phyloP scores from a whole-genome alignment of 1,140 invertebrate species.

The Nasonia vitripennis region DNA sequence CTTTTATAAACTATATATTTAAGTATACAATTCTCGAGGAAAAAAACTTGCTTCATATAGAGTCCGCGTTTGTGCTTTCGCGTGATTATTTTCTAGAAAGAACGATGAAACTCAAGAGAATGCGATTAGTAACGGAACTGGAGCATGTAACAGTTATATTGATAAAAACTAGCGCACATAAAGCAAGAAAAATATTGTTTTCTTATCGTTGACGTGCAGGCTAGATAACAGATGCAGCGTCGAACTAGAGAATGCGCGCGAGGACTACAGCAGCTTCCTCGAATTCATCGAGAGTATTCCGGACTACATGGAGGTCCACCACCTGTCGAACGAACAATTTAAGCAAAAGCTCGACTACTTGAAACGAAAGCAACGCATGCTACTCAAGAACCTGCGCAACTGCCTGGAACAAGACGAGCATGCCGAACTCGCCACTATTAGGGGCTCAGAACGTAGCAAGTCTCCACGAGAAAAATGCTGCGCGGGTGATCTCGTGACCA shows the following conservation, averaged over 20 bases:
- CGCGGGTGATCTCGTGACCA: no score
- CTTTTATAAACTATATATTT: no score
- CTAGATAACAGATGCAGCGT: constrained; percentile 41
- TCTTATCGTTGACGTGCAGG: not conserved
- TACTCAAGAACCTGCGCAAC: constrained; percentile 75
- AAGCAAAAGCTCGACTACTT: constrained; percentile 79
- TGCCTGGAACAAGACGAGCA: constrained; percentile 67
- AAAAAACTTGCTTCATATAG: no score
- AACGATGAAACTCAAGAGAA: no score
- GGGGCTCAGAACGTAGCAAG: not conserved
- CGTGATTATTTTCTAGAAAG: no score
- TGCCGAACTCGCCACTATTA: not conserved
- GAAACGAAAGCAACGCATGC: constrained; percentile 79
- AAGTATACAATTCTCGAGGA: no score
- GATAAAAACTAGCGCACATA: not conserved
- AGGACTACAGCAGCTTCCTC: constrained; percentile 76
- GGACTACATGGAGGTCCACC: constrained; percentile 81
- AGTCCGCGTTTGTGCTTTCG: no score
- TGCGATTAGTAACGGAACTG: no score
- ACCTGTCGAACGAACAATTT: constrained; percentile 82
- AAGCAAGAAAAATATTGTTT: constrained; percentile 57
- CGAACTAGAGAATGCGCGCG: constrained; percentile 46
- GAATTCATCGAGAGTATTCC: constrained; percentile 83
- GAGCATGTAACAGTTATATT: not conserved
- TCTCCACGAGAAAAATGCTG: not conserved